Base-by-base conservation (phyloP, 2,113 vertebrate species). In the Tachycineta bicolor region DNA sequence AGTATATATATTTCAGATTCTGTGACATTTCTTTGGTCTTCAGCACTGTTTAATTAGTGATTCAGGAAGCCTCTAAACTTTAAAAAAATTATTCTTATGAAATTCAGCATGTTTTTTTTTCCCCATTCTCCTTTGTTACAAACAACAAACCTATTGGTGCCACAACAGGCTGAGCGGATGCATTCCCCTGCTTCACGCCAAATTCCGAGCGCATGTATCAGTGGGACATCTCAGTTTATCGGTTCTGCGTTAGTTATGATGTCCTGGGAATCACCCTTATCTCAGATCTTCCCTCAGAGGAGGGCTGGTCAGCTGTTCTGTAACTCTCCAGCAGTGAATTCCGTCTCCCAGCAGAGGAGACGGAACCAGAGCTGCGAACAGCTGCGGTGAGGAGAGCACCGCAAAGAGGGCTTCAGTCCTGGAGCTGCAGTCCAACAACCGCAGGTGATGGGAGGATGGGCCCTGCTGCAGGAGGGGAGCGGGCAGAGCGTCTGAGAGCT, bases 311-410 rank as follows among this genome's bases (percentile, higher is more conserved):
- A 31, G 10, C 8, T 58, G 34, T 29, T 74, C 69, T 9, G 6
- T 55, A 28, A 3, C 18, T 62, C 58, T 24, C 75, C 64, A 55
- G 46, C 17, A 69, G 20, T 5, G 55, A 46, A 37, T 31, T 5
- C 11, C 34, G 1, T 13, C 46, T 70, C 59, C 3, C 24, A 77
- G 62, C 6, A 60, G n/a, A 39, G 7, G 33, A 82, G 44, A 22
- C 13, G 25, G 43, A 65, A 65, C 16, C 46, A 34, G 31, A 88
- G 33, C 33, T 49, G 23, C 11, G 6, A 58, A 62, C 19, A 37
- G 6, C 62, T 3, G 2, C 0, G 0, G 15, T 3, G 13, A 49
- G 70, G 73, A 31, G 41, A 60, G 28, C 0, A 5, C n/a, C 39
- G 18, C 7, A 3, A 16, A 53, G 24, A 15, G 5, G 25, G 75